Evolutionary conservation across 2,797 vertebrate species (phyloP).

Genomic region (Danio tinwini): DNA sequence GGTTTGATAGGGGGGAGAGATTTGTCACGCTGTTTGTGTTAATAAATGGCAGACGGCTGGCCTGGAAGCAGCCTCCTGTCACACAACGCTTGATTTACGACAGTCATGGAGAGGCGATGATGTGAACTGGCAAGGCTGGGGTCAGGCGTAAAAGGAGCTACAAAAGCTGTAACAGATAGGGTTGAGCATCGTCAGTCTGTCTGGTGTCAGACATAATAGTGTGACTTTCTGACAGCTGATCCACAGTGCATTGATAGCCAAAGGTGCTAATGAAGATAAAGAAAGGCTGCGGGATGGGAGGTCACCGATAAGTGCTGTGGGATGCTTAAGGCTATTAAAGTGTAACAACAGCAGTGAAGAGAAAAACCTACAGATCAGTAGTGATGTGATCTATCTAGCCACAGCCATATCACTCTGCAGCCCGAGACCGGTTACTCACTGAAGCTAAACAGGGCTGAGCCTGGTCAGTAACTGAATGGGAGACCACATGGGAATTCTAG

Average conservation of each 20-base stretch:
- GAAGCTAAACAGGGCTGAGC: too few species aligned
- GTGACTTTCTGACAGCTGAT: conserved; percentile 24
- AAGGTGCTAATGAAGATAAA: conserved; percentile 40
- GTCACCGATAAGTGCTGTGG: background rate
- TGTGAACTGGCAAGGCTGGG: conserved; percentile 21
- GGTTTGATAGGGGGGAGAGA: conserved; percentile 50
- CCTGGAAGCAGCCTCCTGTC: conserved; percentile 49
- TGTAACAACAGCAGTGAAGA: background rate
- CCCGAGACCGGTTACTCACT: too few species aligned
- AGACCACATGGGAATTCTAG: too few species aligned
- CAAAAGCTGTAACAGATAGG: conserved; percentile 2
- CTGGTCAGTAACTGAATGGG: too few species aligned
- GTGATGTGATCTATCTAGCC: background rate
- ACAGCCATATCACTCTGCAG: too few species aligned
- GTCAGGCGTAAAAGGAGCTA: conserved; percentile 14
- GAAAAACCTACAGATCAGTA: background rate
- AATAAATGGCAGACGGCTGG: conserved; percentile 52
- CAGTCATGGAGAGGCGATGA: background rate
- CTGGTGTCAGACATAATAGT: conserved; percentile 22
- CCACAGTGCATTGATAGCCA: conserved; percentile 12
- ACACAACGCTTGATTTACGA: conserved; percentile 41
- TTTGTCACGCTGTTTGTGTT: conserved; percentile 55
- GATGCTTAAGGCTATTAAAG: background rate
- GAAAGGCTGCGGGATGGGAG: conserved; percentile 10
- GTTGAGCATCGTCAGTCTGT: conserved; percentile 23